A percentile compares a stretch with the other conserved stretches of the same genome.
Conservation (phyloP, 2,888 invertebrate genomes). For the Oligia latruncula region DNA sequence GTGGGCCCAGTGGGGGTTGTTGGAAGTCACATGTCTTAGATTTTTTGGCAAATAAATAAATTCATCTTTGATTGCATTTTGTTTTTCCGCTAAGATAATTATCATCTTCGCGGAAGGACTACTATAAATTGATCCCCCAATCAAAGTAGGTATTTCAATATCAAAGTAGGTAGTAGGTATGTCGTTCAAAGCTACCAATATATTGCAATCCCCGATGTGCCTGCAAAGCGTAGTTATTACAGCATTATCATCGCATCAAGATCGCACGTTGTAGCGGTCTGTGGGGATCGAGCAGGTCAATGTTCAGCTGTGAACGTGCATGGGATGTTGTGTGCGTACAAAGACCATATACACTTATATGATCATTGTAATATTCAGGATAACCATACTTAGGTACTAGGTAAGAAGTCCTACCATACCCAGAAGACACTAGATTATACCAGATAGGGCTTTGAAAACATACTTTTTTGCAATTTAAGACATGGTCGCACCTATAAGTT, state of each 20-base stretch:
- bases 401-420: not conserved
- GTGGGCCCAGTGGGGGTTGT: not conserved
- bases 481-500: not conserved
- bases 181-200: slow-evolving; percentile 23
- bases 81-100: not conserved
- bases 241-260: slow-evolving; percentile 43
- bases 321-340: slow-evolving; percentile 8
- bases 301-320: slow-evolving; percentile 26
- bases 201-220: slow-evolving; percentile 19
- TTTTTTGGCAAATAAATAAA: not conserved
- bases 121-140: not conserved
- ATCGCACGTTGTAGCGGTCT: slow-evolving; percentile 40
- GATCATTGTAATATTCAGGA: slow-evolving; percentile 20
- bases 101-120: not conserved
- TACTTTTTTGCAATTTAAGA: not conserved
- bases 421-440: not conserved
- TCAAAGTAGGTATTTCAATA: not conserved
- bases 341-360: not conserved
- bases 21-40: not conserved
- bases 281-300: slow-evolving; percentile 37
- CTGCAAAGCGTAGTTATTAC: slow-evolving; percentile 34
- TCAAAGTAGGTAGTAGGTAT: not conserved
- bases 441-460: not conserved
- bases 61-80: not conserved
- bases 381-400: slow-evolving; percentile 2